Evolutionary conservation across 1,140 invertebrate genomes (phyloP).

Genomic region (Diachasma alloeum): DNA sequence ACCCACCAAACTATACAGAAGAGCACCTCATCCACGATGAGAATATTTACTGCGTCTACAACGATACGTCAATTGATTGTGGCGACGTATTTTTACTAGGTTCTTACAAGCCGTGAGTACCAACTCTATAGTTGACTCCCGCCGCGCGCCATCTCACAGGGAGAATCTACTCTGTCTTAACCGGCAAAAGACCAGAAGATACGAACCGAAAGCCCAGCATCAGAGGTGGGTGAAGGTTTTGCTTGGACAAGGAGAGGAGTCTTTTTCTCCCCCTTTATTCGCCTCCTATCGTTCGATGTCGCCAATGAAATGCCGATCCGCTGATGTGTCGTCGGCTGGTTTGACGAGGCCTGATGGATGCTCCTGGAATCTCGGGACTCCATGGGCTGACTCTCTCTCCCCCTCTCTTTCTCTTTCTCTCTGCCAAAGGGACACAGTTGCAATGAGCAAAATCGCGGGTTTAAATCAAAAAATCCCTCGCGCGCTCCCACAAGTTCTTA

Average conservation of each 20-base stretch:
- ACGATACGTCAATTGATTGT: constrained; percentile 55
- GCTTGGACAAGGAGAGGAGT: constrained; percentile 26
- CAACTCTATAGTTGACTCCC: constrained; percentile 8
- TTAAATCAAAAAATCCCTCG: constrained; percentile 52
- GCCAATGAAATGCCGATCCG: constrained; percentile 57
- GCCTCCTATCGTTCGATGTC: constrained; percentile 29
- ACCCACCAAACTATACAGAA: background rate
- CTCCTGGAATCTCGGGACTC: constrained; percentile 59
- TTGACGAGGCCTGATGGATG: constrained; percentile 65
- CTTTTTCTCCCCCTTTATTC: background rate
- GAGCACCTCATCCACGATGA: constrained; percentile 35
- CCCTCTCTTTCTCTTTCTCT: background rate
- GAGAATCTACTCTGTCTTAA: background rate
- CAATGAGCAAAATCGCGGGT: constrained; percentile 60
- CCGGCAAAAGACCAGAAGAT: constrained; percentile 4
- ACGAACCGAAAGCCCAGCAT: background rate
- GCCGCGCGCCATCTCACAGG: constrained; percentile 5
- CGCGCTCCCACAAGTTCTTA: constrained; percentile 24
- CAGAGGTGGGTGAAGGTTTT: constrained; percentile 46
- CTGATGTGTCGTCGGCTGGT: constrained; percentile 62
- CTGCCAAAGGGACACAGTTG: constrained; percentile 37
- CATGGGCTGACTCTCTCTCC: constrained; percentile 32
- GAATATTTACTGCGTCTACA: constrained; percentile 53
- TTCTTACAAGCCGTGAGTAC: constrained; percentile 10
- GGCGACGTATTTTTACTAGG: constrained; percentile 41